phyloP scores from a whole-genome alignment of 1,140 invertebrate genomes.

The Neotoxoptera formosana region DNA sequence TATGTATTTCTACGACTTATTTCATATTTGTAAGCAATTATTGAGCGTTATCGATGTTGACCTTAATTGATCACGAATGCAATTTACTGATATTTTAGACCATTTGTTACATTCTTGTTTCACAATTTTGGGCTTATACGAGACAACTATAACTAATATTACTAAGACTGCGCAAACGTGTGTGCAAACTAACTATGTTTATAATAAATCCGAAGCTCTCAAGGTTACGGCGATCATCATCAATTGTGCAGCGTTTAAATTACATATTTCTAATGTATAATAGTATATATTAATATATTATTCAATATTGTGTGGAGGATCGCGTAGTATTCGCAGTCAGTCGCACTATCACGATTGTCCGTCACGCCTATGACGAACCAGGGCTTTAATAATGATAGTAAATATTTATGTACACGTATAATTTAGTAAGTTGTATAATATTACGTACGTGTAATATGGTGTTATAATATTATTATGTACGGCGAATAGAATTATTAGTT shows the following conservation, averaged over 20 bases:
- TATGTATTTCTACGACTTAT: not conserved
- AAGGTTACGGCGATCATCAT: constrained; percentile 19
- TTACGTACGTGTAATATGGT: not conserved
- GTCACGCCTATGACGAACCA: constrained; percentile 7
- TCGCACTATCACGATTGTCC: not conserved
- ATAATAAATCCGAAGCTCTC: not conserved
- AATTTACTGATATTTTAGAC: not conserved
- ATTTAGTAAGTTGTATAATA: not conserved
- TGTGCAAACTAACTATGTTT: not conserved
- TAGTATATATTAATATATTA: not conserved
- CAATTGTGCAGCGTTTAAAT: constrained; percentile 25
- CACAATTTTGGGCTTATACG: not conserved
- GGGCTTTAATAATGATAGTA: constrained; percentile 19
- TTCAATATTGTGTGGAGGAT: not conserved
- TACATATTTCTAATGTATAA: not conserved
- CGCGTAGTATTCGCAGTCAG: not conserved
- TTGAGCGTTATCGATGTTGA: constrained; percentile 3
- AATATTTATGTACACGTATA: not conserved
- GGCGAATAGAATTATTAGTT: not conserved
- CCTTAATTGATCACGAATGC: constrained; percentile 28
- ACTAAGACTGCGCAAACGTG: not conserved
- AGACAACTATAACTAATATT: not conserved
- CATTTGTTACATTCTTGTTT: not conserved
- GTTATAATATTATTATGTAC: not conserved
- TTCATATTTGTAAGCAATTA: constrained; percentile 24